Base-by-base conservation (phyloP, 2,113 vertebrate species). In the Corapipo altera region DNA sequence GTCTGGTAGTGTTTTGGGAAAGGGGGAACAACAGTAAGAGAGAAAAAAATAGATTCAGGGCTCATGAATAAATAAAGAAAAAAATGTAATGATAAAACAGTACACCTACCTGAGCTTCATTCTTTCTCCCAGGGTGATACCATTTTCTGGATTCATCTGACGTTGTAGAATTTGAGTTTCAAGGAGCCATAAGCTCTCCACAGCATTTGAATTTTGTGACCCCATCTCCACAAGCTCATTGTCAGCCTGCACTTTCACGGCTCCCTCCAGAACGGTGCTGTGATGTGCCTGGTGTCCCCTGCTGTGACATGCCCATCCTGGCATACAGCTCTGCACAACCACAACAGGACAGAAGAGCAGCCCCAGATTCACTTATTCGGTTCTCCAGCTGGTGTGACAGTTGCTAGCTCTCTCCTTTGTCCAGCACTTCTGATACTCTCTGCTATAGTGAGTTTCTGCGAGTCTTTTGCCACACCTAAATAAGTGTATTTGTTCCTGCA, bases 91-190 rank as follows among this genome's bases (percentile, higher is more conserved):
- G 44, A 78, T 65, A 69, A 52, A 92, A 85, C n/a, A 85, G 49
- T 43, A 82, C 70, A 97, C 96, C 28, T 82, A 97, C 96, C 96
- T 93, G 70, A 95, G 37, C 66, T 89, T 62, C 76, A 44, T 39
- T 91, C 86, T 87, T 96, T 75, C 58, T 96, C 62, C 74, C 70
- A 65, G 44, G 81, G 58, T 37, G 95, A 64, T 33, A 92, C 32
- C 3, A 2, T 74, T 91, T 93, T 93, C 93, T 82, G 62, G 89
- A 91, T 69, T 69, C 80, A 57, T 94, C 66, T 70, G 71, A 74
- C 57, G 77, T 46, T 0, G 0, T 41, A 9, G 57, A 75, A 77
- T 46, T 61, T 77, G 94, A 94, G 48, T 83, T 92, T 93, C 83
- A 83, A 85, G 85, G 35, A 93, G 76, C 19, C 65, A 78, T n/a